Evolutionary conservation across 2,113 vertebrate species (phyloP).

Genomic region (Platichthys stellatus): DNA sequence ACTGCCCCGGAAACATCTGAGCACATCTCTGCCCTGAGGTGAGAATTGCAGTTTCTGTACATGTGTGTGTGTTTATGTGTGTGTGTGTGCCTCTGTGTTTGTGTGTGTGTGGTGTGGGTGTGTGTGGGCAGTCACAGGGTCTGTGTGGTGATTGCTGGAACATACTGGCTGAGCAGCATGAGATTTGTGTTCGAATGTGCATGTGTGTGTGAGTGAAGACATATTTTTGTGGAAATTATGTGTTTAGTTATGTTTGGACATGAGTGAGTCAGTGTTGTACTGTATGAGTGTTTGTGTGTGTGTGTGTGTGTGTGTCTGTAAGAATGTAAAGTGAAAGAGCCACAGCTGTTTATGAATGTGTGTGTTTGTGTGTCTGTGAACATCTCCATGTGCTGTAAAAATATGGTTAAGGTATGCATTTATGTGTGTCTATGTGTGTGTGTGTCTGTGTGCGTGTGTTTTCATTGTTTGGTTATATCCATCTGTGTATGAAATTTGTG

Average conservation of each 20-base stretch:
- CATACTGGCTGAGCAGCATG: slow-evolving; percentile 60
- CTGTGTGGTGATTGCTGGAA: slow-evolving; percentile 64
- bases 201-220: slow-evolving; percentile 20
- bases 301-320: slow-evolving; percentile 18
- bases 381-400: slow-evolving; percentile 12
- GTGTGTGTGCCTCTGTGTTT: slow-evolving; percentile 16
- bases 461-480: too few relatives aligned
- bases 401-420: slow-evolving; percentile 31
- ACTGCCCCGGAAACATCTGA: slow-evolving; percentile 81
- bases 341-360: slow-evolving; percentile 32
- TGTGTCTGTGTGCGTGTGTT: not conserved
- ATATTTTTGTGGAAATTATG: slow-evolving; percentile 52
- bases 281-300: slow-evolving; percentile 14
- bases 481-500: too few relatives aligned
- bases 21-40: slow-evolving; percentile 80
- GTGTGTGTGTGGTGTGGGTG: slow-evolving; percentile 49
- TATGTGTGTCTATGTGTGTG: slow-evolving; percentile 12
- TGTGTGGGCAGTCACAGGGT: slow-evolving; percentile 68
- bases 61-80: slow-evolving; percentile 47
- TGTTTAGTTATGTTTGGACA: slow-evolving; percentile 59
- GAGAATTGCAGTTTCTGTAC: slow-evolving; percentile 67
- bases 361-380: slow-evolving; percentile 22
- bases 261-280: slow-evolving; percentile 23
- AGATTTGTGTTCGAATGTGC: slow-evolving; percentile 58
- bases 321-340: slow-evolving; percentile 17